Conservation (phyloP, 2,113 vertebrate species). For the Eira barbara region DNA sequence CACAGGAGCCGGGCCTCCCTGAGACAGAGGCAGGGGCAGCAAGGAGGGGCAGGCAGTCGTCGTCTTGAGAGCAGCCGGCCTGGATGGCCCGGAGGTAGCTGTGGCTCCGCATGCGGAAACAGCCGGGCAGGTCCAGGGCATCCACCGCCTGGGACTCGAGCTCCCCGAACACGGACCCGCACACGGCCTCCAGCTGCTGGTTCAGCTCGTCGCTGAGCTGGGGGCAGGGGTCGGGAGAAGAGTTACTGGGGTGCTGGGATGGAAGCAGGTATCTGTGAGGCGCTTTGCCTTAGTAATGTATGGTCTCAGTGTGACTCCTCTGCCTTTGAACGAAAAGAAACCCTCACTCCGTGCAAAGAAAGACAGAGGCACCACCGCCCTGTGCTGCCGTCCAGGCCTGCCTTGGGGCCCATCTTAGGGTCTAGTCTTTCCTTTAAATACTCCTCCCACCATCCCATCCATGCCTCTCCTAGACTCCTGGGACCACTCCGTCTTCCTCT, state of each 20-base stretch:
- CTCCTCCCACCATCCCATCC: background rate
- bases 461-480: background rate
- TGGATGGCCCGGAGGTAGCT: conserved; percentile 99
- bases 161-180: conserved; percentile 96
- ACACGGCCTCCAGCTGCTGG: conserved; percentile 95
- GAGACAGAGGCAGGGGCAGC: conserved; percentile 90
- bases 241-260: background rate
- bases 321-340: background rate
- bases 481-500: background rate
- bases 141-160: conserved; percentile 97
- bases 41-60: conserved; percentile 97
- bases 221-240: background rate
- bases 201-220: conserved; percentile 94
- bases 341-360: background rate
- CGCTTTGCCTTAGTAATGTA: background rate
- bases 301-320: background rate
- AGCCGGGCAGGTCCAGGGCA: conserved; percentile 97
- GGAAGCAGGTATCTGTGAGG: background rate
- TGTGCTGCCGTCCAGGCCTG: background rate
- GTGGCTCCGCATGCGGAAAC: conserved; percentile 98
- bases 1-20: conserved; percentile 93
- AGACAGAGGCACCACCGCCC: background rate
- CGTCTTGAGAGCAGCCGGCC: conserved; percentile 98
- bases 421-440: background rate
- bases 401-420: background rate